Conservation (phyloP, 1,140 invertebrate species). For the Penaeus japonicus region DNA sequence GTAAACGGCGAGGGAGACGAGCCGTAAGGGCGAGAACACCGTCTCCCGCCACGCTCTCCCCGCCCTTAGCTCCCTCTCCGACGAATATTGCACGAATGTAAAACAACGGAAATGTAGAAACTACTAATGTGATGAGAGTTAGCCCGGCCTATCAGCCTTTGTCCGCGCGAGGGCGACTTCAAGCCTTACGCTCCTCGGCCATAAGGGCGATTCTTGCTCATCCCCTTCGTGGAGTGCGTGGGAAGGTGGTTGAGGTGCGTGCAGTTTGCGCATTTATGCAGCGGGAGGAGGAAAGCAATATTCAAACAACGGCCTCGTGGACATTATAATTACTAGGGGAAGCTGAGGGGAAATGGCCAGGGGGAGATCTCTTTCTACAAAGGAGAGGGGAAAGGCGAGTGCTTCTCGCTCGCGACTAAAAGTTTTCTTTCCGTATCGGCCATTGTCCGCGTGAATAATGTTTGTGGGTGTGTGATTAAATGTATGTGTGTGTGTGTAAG, state of each 20-base stretch:
- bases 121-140: slow-evolving; percentile 30
- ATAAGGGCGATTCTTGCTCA: neutral
- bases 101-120: slow-evolving; percentile 49
- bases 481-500: slow-evolving; percentile 18
- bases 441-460: too few species aligned
- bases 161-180: neutral
- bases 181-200: neutral
- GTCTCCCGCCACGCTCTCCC: neutral
- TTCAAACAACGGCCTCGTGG: slow-evolving; percentile 11
- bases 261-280: neutral
- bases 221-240: neutral
- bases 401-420: neutral
- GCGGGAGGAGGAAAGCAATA: neutral
- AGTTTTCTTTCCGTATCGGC: neutral
- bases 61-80: neutral
- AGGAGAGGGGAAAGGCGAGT: neutral
- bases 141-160: slow-evolving; percentile 13
- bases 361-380: neutral
- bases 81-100: slow-evolving; percentile 37
- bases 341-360: neutral
- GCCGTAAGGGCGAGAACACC: slow-evolving; percentile 16
- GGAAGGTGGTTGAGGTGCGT: neutral
- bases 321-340: slow-evolving; percentile 7
- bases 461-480: neutral
- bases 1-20: neutral